Conservation (phyloP, 2,113 vertebrate species). For the Equus przewalskii region DNA sequence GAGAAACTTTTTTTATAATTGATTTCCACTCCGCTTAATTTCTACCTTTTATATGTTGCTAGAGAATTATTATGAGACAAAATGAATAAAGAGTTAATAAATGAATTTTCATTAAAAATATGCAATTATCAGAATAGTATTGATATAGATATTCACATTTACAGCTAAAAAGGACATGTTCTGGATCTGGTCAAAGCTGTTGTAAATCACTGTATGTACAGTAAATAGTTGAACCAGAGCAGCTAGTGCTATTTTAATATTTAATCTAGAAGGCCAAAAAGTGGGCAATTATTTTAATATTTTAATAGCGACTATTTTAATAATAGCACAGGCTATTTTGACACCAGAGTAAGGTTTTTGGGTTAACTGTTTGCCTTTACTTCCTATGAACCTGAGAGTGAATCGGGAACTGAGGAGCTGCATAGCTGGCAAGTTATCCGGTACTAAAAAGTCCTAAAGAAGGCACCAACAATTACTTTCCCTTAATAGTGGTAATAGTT, state of each 20-base stretch:
- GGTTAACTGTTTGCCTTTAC: neutral
- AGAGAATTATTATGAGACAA: slow-evolving; percentile 11
- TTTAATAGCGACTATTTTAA: slow-evolving; percentile 1
- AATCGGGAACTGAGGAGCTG: neutral
- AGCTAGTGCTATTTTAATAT: neutral
- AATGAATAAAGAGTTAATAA: neutral
- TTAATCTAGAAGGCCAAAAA: slow-evolving; percentile 10
- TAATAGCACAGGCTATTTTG: neutral
- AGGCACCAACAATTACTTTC: neutral
- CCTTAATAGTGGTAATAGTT: neutral
- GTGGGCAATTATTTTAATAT: neutral
- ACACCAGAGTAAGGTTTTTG: neutral
- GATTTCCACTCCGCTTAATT: neutral
- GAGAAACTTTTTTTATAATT: neutral
- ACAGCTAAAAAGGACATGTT: neutral
- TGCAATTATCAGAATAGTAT: neutral
- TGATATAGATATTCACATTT: neutral
- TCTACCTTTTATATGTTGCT: neutral
- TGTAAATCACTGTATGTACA: neutral
- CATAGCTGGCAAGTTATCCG: neutral
- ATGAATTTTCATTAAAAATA: slow-evolving; percentile 9
- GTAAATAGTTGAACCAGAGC: neutral
- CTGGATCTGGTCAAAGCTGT: neutral
- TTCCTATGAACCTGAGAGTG: neutral
- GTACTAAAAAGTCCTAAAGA: neutral